Conservation (phyloP, 2,888 invertebrate genomes). For the Cartodere bifasciata region DNA sequence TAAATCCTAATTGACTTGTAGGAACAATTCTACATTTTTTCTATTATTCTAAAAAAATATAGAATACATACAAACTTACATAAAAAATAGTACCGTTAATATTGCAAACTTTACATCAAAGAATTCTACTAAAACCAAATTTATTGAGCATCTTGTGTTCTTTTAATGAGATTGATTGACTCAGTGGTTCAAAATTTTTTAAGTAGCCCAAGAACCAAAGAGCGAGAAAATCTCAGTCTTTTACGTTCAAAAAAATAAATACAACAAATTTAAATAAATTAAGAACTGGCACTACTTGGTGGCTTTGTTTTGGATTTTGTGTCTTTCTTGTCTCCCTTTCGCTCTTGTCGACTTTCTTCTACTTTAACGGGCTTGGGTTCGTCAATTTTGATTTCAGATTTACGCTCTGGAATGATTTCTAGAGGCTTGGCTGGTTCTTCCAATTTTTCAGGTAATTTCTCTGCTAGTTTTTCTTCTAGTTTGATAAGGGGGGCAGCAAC, state of each 20-base stretch:
- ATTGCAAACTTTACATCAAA: too few species aligned
- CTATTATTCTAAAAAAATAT: too few species aligned
- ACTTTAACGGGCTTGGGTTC: slow-evolving; percentile 15
- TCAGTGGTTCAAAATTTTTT: slow-evolving; percentile 27
- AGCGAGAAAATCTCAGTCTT: slow-evolving; percentile 32
- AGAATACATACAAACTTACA: too few species aligned
- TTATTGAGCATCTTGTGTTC: too few species aligned
- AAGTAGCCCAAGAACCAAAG: slow-evolving; percentile 29
- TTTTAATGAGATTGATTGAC: too few species aligned
- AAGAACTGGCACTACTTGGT: slow-evolving; percentile 28
- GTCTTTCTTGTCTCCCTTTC: slow-evolving; percentile 17
- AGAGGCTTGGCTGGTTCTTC: slow-evolving; percentile 5
- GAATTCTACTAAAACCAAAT: too few species aligned
- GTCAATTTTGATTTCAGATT: slow-evolving; percentile 13
- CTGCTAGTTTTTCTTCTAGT: slow-evolving; percentile 12
- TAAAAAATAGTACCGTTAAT: too few species aligned
- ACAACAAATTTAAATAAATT: slow-evolving; percentile 18
- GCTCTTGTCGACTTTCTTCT: slow-evolving; percentile 16
- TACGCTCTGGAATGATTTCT: slow-evolving; percentile 10
- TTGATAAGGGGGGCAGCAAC: slow-evolving; percentile 5
- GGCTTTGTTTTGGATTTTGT: slow-evolving; percentile 7
- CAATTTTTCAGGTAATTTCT: slow-evolving; percentile 5
- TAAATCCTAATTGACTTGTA: too few species aligned
- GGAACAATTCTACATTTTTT: too few species aligned
- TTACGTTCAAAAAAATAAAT: too few species aligned